phyloP scores from a whole-genome alignment of 2,888 invertebrate genomes.

The Amiota communis region DNA sequence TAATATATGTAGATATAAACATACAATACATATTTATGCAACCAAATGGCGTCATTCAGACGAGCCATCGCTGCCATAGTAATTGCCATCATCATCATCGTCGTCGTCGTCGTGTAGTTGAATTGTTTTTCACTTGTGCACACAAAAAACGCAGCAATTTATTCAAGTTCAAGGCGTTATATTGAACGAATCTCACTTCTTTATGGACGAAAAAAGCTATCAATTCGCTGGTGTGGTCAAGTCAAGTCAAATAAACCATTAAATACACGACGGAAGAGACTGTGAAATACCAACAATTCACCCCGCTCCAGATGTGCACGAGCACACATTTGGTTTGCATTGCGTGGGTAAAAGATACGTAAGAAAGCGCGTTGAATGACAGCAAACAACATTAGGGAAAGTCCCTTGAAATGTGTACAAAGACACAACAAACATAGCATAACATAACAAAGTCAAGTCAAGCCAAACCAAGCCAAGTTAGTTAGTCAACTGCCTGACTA shows the following conservation, averaged over 20 bases:
- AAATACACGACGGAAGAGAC: too few relatives aligned
- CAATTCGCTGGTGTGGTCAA: background rate
- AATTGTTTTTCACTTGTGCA: conserved; percentile 4
- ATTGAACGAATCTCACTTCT: too few relatives aligned
- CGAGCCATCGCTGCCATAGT: too few relatives aligned
- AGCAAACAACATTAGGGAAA: background rate
- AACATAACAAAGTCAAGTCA: background rate
- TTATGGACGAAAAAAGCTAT: background rate
- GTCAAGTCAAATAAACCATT: too few relatives aligned
- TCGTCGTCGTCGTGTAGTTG: background rate
- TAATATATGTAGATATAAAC: too few relatives aligned
- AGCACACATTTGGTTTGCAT: too few relatives aligned
- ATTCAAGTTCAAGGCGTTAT: conserved; percentile 19
- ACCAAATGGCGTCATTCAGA: background rate
- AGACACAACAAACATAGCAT: background rate
- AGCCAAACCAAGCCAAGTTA: background rate
- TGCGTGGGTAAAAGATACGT: too few relatives aligned
- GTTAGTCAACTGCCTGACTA: conserved; percentile 6
- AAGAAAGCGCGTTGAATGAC: background rate
- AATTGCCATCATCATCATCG: background rate
- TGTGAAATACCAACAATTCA: too few relatives aligned
- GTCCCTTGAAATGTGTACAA: background rate
- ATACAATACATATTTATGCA: background rate
- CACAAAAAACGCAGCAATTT: background rate
- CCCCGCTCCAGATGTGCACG: too few relatives aligned